These are phyloP conservation scores for Gymnosoma rotundatum DNA, from an alignment of 2,888 invertebrate species.

Conservation along the genomic window DNA sequence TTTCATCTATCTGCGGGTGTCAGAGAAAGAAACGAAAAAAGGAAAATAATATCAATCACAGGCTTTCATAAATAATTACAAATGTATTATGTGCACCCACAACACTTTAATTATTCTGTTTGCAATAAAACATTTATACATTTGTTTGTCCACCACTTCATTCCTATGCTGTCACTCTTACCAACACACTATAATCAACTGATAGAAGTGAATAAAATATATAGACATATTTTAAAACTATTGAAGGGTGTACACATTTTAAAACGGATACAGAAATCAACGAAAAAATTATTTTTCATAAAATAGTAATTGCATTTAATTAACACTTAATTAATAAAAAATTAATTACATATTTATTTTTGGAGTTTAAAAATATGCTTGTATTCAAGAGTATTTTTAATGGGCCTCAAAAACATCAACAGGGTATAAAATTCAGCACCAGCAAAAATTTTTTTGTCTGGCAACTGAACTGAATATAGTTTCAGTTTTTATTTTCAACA, in stretches of 20 bases:
- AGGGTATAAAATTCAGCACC: no score
- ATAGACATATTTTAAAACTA: constrained; percentile 18
- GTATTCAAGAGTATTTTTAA: no score
- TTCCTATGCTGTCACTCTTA: neutral
- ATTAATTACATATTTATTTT: no score
- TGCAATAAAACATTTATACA: constrained; percentile 43
- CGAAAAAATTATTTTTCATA: neutral
- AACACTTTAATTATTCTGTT: constrained; percentile 68
- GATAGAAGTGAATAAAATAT: constrained; percentile 39
- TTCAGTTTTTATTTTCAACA: no score
- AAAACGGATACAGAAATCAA: neutral
- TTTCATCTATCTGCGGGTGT: neutral
- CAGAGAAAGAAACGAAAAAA: neutral
- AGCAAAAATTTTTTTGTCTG: no score
- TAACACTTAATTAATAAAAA: no score
- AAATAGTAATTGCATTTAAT: no score
- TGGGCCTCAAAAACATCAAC: no score
- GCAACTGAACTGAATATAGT: no score
- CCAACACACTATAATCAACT: constrained; percentile 19
- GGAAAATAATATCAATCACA: constrained; percentile 60
- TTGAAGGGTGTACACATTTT: neutral
- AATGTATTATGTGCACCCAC: constrained; percentile 66
- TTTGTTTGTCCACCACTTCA: neutral
- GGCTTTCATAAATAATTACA: constrained; percentile 64
- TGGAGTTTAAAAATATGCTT: no score